Conservation (phyloP, 2,888 invertebrate genomes). For the Leptogaster cylindrica region DNA sequence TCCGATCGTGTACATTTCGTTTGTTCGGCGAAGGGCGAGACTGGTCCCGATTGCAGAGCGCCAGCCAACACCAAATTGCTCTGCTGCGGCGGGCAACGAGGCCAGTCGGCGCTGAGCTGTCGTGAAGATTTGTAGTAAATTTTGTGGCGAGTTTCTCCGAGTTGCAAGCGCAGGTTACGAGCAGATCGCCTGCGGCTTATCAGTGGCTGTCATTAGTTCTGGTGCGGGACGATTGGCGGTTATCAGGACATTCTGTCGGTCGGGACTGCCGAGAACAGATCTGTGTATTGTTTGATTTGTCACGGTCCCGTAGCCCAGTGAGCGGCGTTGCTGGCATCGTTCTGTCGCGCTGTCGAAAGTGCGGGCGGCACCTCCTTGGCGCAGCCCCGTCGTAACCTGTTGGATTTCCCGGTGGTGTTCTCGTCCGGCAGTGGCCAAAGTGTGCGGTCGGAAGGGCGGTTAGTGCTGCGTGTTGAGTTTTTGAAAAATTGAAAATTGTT, state of each 20-base stretch:
- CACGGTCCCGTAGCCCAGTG: not conserved
- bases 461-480: not conserved
- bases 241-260: constrained; percentile 5
- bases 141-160: not conserved
- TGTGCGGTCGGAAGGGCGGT: not conserved
- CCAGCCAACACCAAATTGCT: constrained; percentile 18
- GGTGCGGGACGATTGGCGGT: constrained; percentile 1
- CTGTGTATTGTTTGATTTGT: not conserved
- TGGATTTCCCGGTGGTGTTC: constrained; percentile 24
- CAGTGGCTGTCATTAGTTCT: not conserved
- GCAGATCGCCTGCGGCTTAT: not conserved
- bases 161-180: not conserved
- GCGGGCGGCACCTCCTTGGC: not conserved
- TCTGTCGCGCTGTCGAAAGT: not conserved
- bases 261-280: constrained; percentile 5
- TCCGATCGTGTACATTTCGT: constrained; percentile 44
- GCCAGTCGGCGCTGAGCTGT: constrained; percentile 42
- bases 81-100: constrained; percentile 4
- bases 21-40: not conserved
- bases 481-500: constrained; percentile 28
- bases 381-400: constrained; percentile 10
- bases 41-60: constrained; percentile 48
- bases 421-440: not conserved
- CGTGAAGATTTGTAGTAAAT: constrained; percentile 20
- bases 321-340: not conserved